Percentiles rank a stretch among this genome's conserved stretches.
phyloP scores from a whole-genome alignment of 2,888 invertebrate genomes.

The Bellardia bayeri region DNA sequence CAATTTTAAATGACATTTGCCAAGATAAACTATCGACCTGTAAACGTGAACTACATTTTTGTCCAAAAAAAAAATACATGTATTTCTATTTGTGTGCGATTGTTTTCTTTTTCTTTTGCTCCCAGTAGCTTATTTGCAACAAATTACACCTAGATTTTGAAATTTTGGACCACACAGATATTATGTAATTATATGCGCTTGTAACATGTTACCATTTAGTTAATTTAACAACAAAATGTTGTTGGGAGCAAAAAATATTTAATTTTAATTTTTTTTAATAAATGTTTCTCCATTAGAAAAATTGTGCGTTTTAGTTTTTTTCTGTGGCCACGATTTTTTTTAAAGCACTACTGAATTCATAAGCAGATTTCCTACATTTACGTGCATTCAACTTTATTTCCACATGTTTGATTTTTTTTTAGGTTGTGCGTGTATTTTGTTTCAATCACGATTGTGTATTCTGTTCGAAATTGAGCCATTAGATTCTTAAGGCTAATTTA shows the following conservation, averaged over 20 bases:
- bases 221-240: slow-evolving; percentile 43
- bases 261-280: slow-evolving; percentile 55
- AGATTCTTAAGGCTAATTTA: slow-evolving; percentile 54
- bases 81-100: slow-evolving; percentile 19
- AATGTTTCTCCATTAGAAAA: slow-evolving; percentile 41
- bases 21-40: slow-evolving; percentile 74
- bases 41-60: slow-evolving; percentile 67
- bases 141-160: slow-evolving; percentile 61
- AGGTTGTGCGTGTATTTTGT: slow-evolving; percentile 69
- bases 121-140: slow-evolving; percentile 26
- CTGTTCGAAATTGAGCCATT: slow-evolving; percentile 68
- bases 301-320: slow-evolving; percentile 50
- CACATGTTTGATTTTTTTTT: slow-evolving; percentile 58
- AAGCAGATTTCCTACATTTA: slow-evolving; percentile 14
- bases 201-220: slow-evolving; percentile 46
- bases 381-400: slow-evolving; percentile 16
- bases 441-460: slow-evolving; percentile 66
- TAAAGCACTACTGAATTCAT: slow-evolving; percentile 21
- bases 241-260: slow-evolving; percentile 48
- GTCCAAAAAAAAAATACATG: not conserved
- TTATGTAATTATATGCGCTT: slow-evolving; percentile 59
- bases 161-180: slow-evolving; percentile 69
- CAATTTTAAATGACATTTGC: slow-evolving; percentile 70
- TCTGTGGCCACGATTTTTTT: slow-evolving; percentile 50
- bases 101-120: slow-evolving; percentile 26